A percentile compares a stretch with the other conserved stretches of the same genome.
phyloP scores from a whole-genome alignment of 2,797 vertebrate species.

The Pogoniulus pusillus region DNA sequence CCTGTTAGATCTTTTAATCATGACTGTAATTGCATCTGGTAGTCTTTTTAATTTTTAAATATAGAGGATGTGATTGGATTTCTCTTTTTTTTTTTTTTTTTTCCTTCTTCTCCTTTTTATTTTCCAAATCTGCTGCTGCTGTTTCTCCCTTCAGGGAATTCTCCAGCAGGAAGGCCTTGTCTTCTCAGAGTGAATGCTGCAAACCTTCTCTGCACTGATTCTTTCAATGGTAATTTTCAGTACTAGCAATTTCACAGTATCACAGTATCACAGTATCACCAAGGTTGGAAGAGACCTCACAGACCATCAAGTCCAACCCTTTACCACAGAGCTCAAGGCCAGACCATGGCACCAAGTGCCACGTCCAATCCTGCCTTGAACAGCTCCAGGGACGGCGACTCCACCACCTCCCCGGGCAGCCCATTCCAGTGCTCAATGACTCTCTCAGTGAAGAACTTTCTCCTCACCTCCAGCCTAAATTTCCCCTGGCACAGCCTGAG shows the following conservation, averaged over 20 bases:
- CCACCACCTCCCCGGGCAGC: too few species aligned
- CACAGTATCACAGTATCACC: too few species aligned
- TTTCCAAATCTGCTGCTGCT: not conserved
- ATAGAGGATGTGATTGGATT: slow-evolving; percentile 27
- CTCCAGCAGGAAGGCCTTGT: not conserved
- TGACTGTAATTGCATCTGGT: slow-evolving; percentile 65
- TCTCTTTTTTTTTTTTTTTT: not conserved
- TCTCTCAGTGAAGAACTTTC: too few species aligned
- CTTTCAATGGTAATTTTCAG: not conserved
- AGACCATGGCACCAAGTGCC: too few species aligned
- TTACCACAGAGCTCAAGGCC: too few species aligned
- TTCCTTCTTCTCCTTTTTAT: not conserved
- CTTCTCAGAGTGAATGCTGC: not conserved
- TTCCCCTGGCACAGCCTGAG: too few species aligned
- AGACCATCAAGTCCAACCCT: too few species aligned
- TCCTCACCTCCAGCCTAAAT: too few species aligned
- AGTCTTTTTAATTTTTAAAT: slow-evolving; percentile 63
- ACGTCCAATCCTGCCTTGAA: too few species aligned
- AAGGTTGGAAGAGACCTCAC: too few species aligned
- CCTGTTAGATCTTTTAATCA: slow-evolving; percentile 69
- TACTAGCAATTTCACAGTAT: not conserved
- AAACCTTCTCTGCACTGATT: not conserved
- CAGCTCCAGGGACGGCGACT: too few species aligned
- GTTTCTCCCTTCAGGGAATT: not conserved
- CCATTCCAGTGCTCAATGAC: too few species aligned